Percentiles rank a stretch among this genome's conserved stretches.
phyloP scores from a whole-genome alignment of 2,113 vertebrate genomes.

The Brachionichthys hirsutus region DNA sequence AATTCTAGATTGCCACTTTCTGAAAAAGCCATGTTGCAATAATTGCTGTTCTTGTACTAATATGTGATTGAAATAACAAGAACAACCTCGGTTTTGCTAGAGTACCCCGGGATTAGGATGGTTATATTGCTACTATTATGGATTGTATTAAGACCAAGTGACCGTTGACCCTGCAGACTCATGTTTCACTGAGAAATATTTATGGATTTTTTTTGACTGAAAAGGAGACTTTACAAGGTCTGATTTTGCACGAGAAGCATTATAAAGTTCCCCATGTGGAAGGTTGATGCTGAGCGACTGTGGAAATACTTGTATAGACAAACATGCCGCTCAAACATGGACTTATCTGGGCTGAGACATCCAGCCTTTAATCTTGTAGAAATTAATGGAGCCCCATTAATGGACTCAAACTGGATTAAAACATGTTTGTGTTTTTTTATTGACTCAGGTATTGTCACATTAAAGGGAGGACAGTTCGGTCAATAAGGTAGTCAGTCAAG shows the following conservation, averaged over 20 bases:
- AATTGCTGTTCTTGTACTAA: background rate
- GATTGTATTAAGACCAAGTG: too few relatives aligned
- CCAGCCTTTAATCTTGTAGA: too few relatives aligned
- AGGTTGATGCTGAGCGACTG: too few relatives aligned
- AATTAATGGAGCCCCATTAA: too few relatives aligned
- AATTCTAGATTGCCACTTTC: background rate
- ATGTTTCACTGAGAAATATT: background rate
- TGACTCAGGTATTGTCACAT: too few relatives aligned
- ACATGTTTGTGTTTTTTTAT: too few relatives aligned
- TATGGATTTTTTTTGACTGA: background rate
- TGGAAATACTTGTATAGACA: too few relatives aligned
- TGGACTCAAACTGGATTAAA: too few relatives aligned
- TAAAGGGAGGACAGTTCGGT: too few relatives aligned
- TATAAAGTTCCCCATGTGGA: background rate
- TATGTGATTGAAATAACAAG: background rate
- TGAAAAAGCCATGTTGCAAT: background rate
- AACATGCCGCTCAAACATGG: background rate
- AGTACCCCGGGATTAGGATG: background rate
- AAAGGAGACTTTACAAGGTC: background rate
- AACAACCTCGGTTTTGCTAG: background rate
- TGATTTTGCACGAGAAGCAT: conserved; percentile 1
- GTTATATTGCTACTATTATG: too few relatives aligned
- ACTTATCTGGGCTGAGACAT: too few relatives aligned
- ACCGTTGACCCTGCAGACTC: background rate
- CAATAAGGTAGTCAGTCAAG: too few relatives aligned